Base-by-base conservation (phyloP, 2,888 invertebrate species). In the Meghimatium bilineatum region DNA sequence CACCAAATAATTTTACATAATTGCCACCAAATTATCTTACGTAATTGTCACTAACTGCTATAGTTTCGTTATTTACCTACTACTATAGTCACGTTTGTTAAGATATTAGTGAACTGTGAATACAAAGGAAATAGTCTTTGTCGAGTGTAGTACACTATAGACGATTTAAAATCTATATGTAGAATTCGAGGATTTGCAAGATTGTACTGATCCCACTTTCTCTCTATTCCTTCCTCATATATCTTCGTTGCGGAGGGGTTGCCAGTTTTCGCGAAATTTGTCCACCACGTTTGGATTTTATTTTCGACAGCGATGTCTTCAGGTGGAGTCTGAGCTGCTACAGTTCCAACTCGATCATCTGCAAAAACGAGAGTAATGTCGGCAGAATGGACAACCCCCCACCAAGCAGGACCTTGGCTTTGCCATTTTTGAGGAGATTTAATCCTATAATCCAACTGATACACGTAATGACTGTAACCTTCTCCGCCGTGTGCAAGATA, bases 201-300 rank as follows among this genome's bases (percentile, higher is more conserved):
- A 10, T 74, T 63, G 81, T 81, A 81, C 26, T 36, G 38, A 17
- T 32, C 74, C 81, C 81, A 81, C 1, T 29, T n/a, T 0, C 74
- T 29, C 0, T 49, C 49, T 3, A n/a, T 32, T 20, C 63, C 72
- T 20, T 60, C 38, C 29, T 72, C 74, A 10, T 20, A 52, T 23
- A 71, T 34, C 23, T 34, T 32, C 20, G 36, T 44, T 17, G 75
- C 32, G 17, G 44, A 6, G 8, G 80, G 80, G 60, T 80, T 60
- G 1, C 80, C 80, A n/a, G 12, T 56, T n/a, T 72, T 80, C 60
- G 72, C 72, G 60, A 80, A 80, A 34, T 80, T 80, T 10, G 72
- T 56, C 80, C 80, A 80, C 52, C 49, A 20, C 0, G 56, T 71
- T 36, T 80, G 80, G 3, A 60, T 38, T 14, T 23, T 44, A 26